Evolutionary conservation across 2,797 vertebrate species (phyloP).

Genomic region (Cyprinodon diabolis): DNA sequence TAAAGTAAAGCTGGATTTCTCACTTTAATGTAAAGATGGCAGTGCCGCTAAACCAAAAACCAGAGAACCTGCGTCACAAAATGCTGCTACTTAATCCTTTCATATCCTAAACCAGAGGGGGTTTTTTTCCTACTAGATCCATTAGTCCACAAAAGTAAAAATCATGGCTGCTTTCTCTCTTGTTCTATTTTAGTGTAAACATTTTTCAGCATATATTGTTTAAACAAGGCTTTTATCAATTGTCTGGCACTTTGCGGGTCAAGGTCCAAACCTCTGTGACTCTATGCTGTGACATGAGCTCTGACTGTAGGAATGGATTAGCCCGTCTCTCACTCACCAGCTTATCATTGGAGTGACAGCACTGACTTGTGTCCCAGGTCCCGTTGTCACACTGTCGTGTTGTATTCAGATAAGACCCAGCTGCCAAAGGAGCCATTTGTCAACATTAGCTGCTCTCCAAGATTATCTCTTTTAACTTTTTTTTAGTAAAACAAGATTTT

Average conservation of each 20-base stretch:
- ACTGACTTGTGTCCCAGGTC: slow-evolving; percentile 63
- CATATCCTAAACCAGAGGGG: slow-evolving; percentile 29
- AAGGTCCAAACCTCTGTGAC: slow-evolving; percentile 56
- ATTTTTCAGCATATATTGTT: slow-evolving; percentile 29
- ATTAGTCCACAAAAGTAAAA: slow-evolving; percentile 27
- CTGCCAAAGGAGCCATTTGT: slow-evolving; percentile 41
- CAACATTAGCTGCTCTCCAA: slow-evolving; percentile 11
- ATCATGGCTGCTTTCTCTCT: neutral
- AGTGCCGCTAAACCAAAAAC: slow-evolving; percentile 44
- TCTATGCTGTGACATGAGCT: slow-evolving; percentile 61
- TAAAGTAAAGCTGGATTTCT: slow-evolving; percentile 64
- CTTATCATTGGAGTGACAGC: slow-evolving; percentile 65
- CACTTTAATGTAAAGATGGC: slow-evolving; percentile 60
- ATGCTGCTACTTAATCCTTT: slow-evolving; percentile 43
- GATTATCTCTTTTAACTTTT: no score
- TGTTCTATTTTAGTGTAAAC: neutral
- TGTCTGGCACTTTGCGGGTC: slow-evolving; percentile 36
- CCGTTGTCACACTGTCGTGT: slow-evolving; percentile 58
- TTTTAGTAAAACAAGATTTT: neutral
- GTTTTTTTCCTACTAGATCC: slow-evolving; percentile 16
- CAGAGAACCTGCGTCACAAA: slow-evolving; percentile 41
- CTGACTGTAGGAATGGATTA: slow-evolving; percentile 73
- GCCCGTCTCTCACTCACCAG: slow-evolving; percentile 51
- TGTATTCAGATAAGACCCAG: slow-evolving; percentile 46
- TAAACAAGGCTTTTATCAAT: slow-evolving; percentile 48